phyloP scores from a whole-genome alignment of 2,888 invertebrate genomes.

The Eristalis arbustorum region DNA sequence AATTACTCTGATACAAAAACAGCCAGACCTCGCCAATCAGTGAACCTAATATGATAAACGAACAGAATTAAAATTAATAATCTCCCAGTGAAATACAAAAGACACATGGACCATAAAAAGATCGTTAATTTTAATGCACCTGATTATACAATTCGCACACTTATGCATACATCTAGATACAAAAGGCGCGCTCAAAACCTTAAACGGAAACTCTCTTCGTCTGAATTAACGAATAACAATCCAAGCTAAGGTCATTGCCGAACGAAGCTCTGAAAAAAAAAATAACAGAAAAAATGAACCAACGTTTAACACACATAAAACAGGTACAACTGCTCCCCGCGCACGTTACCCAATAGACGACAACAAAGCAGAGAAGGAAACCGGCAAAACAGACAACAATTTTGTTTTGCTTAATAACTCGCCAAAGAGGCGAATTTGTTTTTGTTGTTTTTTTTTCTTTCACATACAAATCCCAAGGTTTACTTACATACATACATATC shows the following conservation, averaged over 20 bases:
- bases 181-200: background rate
- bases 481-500: background rate
- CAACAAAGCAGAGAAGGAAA: conserved; percentile 27
- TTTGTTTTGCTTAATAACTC: background rate
- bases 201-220: background rate
- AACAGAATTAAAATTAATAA: background rate
- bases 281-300: background rate
- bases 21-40: background rate
- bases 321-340: conserved; percentile 20
- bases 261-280: background rate
- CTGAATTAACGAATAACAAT: background rate
- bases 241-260: conserved; percentile 44
- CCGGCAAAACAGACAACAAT: conserved; percentile 41
- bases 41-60: conserved; percentile 10
- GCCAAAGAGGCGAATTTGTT: background rate
- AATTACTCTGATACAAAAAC: background rate
- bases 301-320: conserved; percentile 8
- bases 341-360: background rate
- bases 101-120: background rate
- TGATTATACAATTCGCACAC: background rate
- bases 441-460: background rate
- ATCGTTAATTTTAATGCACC: background rate
- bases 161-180: background rate
- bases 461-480: background rate
- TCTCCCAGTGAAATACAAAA: background rate